A percentile compares a stretch with the other conserved stretches of the same genome.
These are phyloP conservation scores for Petroica traversi DNA, from an alignment of 2,113 vertebrate species.

Conservation along the genomic window DNA sequence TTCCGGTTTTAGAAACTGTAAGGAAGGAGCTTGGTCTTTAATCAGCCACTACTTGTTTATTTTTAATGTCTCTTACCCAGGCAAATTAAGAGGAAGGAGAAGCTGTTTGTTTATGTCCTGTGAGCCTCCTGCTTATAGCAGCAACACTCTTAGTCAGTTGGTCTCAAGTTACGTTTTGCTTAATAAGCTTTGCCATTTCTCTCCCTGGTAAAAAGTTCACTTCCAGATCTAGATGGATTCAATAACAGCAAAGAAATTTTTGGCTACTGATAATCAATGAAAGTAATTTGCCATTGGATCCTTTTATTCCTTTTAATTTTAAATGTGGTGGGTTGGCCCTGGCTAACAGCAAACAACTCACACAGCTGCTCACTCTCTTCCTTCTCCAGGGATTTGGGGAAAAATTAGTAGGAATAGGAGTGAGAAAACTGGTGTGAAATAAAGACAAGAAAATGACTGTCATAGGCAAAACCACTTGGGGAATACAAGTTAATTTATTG, in stretches of 20 bases:
- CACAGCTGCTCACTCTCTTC: background rate
- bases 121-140: background rate
- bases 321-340: background rate
- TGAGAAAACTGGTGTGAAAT: background rate
- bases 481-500: background rate
- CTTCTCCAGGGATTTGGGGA: background rate
- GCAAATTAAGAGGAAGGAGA: background rate
- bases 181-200: background rate
- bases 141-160: background rate
- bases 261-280: background rate
- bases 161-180: background rate
- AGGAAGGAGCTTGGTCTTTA: background rate
- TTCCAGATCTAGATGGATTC: background rate
- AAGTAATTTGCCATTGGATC: background rate
- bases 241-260: background rate
- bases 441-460: background rate
- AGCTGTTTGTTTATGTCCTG: background rate
- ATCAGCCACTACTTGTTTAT: background rate
- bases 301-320: background rate
- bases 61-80: background rate
- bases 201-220: background rate
- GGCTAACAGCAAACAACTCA: background rate
- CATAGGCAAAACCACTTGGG: background rate
- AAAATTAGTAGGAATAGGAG: background rate
- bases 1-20: background rate